Evolutionary conservation across 2,113 vertebrate species (phyloP), one percentile per base, ranked within the genome.

Genomic region (Archocentrus centrarchus): DNA sequence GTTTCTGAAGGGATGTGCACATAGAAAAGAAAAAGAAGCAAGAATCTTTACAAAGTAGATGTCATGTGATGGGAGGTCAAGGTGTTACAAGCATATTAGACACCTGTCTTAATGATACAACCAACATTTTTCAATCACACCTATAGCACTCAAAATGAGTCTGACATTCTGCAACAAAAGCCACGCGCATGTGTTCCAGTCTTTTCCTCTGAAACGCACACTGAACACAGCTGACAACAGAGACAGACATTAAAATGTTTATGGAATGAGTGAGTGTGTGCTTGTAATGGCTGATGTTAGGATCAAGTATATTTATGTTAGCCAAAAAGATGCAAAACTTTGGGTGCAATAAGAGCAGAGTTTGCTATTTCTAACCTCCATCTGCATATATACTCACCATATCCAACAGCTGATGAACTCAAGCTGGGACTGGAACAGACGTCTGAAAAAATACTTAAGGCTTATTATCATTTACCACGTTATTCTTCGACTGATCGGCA

Each of bases 381-480:
- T 82, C 91, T 92, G 83, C 88, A 87, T 89, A 81, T 83, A 68
- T 84, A 61, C 20, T 41, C 24, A 20, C 59, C 70, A 41, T 55
- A 47, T 84, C 79, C 70, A 79, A 80, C 87, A 83, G 85, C 83
- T 62, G 47, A 64, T 50, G 76, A 85, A 89, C 79, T 6, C 64
- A 11, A 76, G 81, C 85, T 84, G 79, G 75, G 70, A 75, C 30
- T 76, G 60, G 86, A 86, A 86, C 76, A 90, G 87, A 90, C 39
- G 2, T 84, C 80, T 83, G 80, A 86, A 93, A 73, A 90, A 89
- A 93, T 85, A 92, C 84, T 94, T 94, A 95, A 94, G 93, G 93
- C 94, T 93, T 90, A 37, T 55, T 89, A 73, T 91, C 60, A 86
- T 85, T 90, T 92, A 90, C 80, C 84, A 89, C 37, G 15, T 85